Conservation (phyloP, 2,888 invertebrate species). For the Drosophila bunnanda region DNA sequence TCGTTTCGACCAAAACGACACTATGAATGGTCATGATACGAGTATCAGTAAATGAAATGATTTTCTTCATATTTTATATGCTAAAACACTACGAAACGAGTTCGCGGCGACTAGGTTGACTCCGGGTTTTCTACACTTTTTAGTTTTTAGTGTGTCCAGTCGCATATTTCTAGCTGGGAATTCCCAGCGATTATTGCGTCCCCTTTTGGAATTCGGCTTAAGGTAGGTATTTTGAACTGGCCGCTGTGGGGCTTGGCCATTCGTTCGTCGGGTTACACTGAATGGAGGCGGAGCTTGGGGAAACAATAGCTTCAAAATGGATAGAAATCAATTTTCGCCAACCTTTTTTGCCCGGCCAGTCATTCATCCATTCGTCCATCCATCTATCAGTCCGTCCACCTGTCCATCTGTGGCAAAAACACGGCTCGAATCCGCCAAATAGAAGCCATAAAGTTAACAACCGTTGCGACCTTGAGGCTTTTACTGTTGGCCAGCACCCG, state of each 20-base stretch:
- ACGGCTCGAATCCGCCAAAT: constrained; percentile 59
- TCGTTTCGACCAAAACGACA: constrained; percentile 40
- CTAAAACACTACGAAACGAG: constrained; percentile 66
- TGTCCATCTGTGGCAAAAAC: constrained; percentile 38
- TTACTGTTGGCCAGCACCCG: constrained; percentile 73
- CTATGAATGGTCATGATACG: constrained; percentile 51
- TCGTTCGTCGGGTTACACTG: constrained; percentile 55
- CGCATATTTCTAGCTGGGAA: constrained; percentile 74
- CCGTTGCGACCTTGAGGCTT: constrained; percentile 70
- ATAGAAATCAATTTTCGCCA: constrained; percentile 64
- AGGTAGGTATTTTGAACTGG: constrained; percentile 21
- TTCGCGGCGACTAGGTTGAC: constrained; percentile 51
- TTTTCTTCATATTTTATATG: constrained; percentile 57
- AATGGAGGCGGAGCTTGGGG: constrained; percentile 14
- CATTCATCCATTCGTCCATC: constrained; percentile 45
- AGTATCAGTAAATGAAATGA: constrained; percentile 58
- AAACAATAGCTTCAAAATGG: constrained; percentile 46
- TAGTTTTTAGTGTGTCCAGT: constrained; percentile 51
- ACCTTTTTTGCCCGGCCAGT: constrained; percentile 46
- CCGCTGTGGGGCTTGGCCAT: constrained; percentile 34
- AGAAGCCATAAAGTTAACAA: constrained; percentile 71
- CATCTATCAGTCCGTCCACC: constrained; percentile 11
- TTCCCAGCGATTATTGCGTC: constrained; percentile 71
- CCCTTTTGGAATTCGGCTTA: constrained; percentile 21
- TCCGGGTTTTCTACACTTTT: constrained; percentile 58